These are phyloP conservation scores for Sapayoa aenigma DNA, from an alignment of 2,113 vertebrate genomes.

Conservation along the genomic window DNA sequence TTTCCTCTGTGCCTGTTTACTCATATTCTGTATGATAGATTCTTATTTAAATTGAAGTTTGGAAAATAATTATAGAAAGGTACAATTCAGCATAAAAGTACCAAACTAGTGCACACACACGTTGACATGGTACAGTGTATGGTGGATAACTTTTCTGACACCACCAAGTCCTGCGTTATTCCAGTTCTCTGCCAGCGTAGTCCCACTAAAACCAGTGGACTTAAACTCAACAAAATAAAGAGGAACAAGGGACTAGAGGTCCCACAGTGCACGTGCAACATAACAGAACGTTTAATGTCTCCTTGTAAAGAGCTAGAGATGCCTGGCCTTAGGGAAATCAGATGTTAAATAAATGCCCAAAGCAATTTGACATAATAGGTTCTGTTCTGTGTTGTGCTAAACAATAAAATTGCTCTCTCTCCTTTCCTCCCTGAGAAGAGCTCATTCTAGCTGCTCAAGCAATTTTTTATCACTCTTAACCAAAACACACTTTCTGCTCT, in stretches of 20 bases:
- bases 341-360: background rate
- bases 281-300: background rate
- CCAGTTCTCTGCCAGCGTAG: background rate
- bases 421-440: background rate
- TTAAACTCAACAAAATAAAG: background rate
- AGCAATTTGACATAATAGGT: background rate
- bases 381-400: background rate
- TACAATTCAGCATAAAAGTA: background rate
- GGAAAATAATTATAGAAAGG: background rate
- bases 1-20: background rate
- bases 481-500: background rate
- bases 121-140: background rate
- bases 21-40: background rate
- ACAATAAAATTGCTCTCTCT: background rate
- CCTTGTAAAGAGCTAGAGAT: background rate
- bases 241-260: background rate
- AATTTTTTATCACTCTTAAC: background rate
- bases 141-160: background rate
- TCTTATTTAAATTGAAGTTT: background rate
- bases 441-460: background rate
- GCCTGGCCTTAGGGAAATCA: background rate
- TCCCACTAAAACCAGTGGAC: background rate
- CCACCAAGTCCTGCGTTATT: background rate
- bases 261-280: background rate
- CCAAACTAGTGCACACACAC: background rate